Conservation (phyloP, 2,888 invertebrate species). For the Cantharis lateralis region DNA sequence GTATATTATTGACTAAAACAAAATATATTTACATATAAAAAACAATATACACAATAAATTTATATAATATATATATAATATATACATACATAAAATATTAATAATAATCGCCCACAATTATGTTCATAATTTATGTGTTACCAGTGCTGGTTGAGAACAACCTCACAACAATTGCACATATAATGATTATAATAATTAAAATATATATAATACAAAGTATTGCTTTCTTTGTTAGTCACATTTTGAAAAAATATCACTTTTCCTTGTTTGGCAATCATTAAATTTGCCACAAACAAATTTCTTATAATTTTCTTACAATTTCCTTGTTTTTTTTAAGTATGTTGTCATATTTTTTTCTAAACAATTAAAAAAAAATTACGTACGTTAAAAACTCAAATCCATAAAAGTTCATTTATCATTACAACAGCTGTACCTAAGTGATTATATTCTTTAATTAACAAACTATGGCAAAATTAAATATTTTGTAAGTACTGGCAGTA, state of each 20-base stretch:
- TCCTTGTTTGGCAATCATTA: conserved; percentile 44
- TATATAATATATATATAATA: conserved; percentile 42
- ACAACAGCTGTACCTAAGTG: conserved; percentile 54
- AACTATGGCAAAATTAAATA: conserved; percentile 40
- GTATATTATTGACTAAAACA: conserved; percentile 58
- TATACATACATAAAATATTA: conserved; percentile 56
- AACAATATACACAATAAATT: conserved; percentile 59
- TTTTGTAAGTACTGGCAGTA: conserved; percentile 28
- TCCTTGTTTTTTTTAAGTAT: conserved; percentile 15
- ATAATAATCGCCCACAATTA: conserved; percentile 49
- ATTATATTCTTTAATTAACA: conserved; percentile 35
- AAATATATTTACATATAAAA: conserved; percentile 59
- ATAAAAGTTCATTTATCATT: conserved; percentile 51
- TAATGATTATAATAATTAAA: conserved; percentile 50
- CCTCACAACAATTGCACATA: conserved; percentile 55
- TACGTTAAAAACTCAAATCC: conserved; percentile 1
- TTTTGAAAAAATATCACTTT: conserved; percentile 71
- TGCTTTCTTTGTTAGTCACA: conserved; percentile 78
- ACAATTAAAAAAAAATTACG: background rate
- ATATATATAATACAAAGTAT: conserved; percentile 71
- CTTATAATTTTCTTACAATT: conserved; percentile 27
- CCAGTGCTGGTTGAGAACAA: conserved; percentile 48
- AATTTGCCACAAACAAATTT: conserved; percentile 32
- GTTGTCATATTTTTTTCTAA: background rate
- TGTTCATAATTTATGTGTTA: conserved; percentile 46